phyloP scores from a whole-genome alignment of 1,140 invertebrate species.

The Meloidogyne floridensis region DNA sequence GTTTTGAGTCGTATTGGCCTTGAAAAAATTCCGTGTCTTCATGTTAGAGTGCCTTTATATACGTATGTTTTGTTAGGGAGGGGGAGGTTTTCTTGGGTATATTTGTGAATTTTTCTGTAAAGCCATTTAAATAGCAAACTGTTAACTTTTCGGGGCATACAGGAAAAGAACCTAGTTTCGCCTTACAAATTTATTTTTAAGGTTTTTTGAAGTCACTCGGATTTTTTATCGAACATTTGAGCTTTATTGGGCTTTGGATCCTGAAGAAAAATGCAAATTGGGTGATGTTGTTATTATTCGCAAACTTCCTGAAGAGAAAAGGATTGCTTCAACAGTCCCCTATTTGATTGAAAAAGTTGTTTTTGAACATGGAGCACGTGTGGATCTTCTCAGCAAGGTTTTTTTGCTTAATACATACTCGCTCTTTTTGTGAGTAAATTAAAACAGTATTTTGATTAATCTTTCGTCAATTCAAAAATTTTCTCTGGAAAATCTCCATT shows the following conservation, averaged over 20 bases:
- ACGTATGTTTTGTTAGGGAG: slow-evolving; percentile 16
- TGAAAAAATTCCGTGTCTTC: slow-evolving; percentile 50
- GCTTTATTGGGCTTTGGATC: slow-evolving; percentile 60
- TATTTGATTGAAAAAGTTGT: slow-evolving; percentile 54
- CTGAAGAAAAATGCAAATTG: slow-evolving; percentile 33
- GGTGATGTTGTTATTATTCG: slow-evolving; percentile 58
- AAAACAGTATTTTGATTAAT: no score
- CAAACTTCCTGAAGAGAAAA: slow-evolving; percentile 28
- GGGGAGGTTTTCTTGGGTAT: no score
- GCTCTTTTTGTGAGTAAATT: no score
- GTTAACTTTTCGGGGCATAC: no score
- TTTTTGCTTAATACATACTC: not conserved
- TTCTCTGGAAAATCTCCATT: no score
- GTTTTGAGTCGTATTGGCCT: slow-evolving; percentile 56
- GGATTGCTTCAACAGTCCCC: slow-evolving; percentile 44
- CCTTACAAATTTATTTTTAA: not conserved
- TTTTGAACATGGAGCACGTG: slow-evolving; percentile 18
- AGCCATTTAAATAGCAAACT: no score
- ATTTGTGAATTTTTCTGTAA: no score
- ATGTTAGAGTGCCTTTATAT: slow-evolving; percentile 56
- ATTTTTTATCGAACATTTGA: slow-evolving; percentile 48
- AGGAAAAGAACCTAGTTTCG: no score
- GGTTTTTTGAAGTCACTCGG: slow-evolving; percentile 56
- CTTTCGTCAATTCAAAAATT: no score
- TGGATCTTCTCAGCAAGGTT: not conserved